Conservation (phyloP, 35 echinoderm and acorn worm species). For the Apostichopus californicus region DNA sequence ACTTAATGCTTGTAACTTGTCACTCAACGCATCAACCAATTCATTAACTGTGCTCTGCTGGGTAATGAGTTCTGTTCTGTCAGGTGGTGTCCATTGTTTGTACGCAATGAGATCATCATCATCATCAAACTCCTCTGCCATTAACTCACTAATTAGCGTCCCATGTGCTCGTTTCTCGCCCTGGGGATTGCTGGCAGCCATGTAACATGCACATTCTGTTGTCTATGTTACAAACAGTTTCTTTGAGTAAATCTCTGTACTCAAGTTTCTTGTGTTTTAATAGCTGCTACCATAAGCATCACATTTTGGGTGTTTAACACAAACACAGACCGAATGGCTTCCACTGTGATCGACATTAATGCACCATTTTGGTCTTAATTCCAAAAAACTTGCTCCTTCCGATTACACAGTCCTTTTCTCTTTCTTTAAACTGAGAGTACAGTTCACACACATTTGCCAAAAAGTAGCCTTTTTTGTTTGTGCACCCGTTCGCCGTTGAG, state of each 20-base stretch:
- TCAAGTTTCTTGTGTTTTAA: not conserved
- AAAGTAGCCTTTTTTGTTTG: not conserved
- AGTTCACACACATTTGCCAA: not conserved
- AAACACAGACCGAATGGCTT: slow-evolving; percentile 20
- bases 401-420: not conserved
- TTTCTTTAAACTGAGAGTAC: slow-evolving; percentile 5
- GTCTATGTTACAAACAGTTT: not conserved
- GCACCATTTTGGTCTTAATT: not conserved
- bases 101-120: not conserved
- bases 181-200: not conserved
- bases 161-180: not conserved
- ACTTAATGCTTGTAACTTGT: not conserved
- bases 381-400: not conserved
- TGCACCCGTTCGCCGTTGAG: not conserved
- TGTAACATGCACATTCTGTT: not conserved
- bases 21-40: not conserved
- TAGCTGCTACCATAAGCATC: not conserved
- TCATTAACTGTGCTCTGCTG: not conserved
- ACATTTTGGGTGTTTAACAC: slow-evolving; percentile 5
- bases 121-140: not conserved
- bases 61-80: not conserved
- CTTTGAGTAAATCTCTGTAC: not conserved
- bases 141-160: not conserved
- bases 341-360: not conserved
- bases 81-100: not conserved